These are phyloP conservation scores for Donacobius atricapilla DNA, from an alignment of 2,113 vertebrate genomes.

Conservation along the genomic window DNA sequence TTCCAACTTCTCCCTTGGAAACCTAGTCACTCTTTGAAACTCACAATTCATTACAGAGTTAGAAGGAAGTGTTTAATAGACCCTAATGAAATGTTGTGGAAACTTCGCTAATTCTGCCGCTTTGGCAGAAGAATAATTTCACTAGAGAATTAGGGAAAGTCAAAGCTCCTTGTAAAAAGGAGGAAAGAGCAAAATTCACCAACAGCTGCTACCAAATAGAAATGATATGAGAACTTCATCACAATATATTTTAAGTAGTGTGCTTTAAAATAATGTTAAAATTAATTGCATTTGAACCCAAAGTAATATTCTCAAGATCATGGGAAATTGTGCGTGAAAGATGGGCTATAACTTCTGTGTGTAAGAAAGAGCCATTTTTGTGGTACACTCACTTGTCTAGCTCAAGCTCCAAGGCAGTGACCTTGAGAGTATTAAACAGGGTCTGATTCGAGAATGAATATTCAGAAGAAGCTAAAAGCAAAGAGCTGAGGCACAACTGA, in stretches of 20 bases:
- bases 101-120: background rate
- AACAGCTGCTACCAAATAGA: background rate
- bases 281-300: background rate
- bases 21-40: background rate
- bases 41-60: background rate
- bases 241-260: background rate
- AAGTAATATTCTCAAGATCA: background rate
- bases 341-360: background rate
- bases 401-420: background rate
- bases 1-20: background rate
- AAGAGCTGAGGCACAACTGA: background rate
- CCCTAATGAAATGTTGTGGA: background rate
- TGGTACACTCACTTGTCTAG: background rate
- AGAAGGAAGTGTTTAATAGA: background rate
- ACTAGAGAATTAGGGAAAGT: background rate
- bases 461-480: background rate
- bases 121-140: background rate
- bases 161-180: background rate
- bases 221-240: background rate
- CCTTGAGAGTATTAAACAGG: background rate
- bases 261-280: background rate
- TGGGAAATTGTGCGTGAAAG: background rate
- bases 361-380: background rate
- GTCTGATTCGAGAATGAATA: background rate
- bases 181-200: background rate